Evolutionary conservation across 2,113 vertebrate genomes (phyloP).

Genomic region (Epinephelus cyanopodus): DNA sequence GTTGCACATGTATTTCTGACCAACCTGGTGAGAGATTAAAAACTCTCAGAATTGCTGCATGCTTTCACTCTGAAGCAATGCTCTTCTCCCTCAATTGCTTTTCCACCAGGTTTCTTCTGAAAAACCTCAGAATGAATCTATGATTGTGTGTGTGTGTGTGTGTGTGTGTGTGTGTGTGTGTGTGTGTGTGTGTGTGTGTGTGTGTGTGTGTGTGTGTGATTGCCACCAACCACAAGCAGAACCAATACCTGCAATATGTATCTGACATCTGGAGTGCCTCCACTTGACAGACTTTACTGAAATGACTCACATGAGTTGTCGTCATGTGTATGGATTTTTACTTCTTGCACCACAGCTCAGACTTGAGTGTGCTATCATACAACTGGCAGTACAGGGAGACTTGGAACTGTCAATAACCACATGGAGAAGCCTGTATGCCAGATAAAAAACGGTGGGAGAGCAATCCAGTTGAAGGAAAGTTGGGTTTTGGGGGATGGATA

Average conservation of each 20-base stretch:
- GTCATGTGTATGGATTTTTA: neutral
- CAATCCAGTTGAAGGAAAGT: neutral
- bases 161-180: neutral
- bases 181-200: neutral
- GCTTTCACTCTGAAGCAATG: slow-evolving; percentile 23
- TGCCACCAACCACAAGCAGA: neutral
- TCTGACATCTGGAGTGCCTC: neutral
- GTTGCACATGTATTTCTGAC: slow-evolving; percentile 30
- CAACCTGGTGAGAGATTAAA: neutral
- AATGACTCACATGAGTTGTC: neutral
- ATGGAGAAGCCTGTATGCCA: neutral
- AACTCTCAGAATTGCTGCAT: slow-evolving; percentile 5
- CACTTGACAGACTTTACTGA: neutral
- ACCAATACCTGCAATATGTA: neutral
- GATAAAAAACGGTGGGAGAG: neutral
- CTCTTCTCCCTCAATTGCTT: neutral
- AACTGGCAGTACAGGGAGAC: neutral
- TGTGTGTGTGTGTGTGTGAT: neutral
- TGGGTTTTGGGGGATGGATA: neutral
- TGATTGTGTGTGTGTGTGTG: neutral
- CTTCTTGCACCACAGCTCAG: neutral
- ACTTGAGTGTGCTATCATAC: neutral
- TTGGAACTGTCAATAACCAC: neutral
- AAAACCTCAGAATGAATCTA: neutral
- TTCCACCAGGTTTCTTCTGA: slow-evolving; percentile 9